A percentile compares a stretch with the other conserved stretches of the same genome.
Evolutionary conservation across 2,113 vertebrate species (phyloP).

Genomic region (Psilopsiagon aymara): DNA sequence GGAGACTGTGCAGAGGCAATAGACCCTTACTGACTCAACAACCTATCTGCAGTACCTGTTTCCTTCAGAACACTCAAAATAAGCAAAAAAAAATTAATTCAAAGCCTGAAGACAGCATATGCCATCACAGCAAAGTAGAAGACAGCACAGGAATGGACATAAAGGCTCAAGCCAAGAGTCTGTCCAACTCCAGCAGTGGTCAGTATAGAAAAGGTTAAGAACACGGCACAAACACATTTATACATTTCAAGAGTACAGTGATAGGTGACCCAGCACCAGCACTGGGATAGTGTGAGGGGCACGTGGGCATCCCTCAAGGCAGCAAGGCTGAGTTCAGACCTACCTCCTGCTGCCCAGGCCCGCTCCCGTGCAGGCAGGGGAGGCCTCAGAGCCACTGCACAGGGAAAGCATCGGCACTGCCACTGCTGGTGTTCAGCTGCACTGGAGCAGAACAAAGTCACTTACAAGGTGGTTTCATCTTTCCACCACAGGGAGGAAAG

Average conservation of each 20-base stretch:
- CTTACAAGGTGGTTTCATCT: neutral
- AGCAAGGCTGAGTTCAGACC: neutral
- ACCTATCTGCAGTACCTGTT: neutral
- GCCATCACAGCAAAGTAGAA: neutral
- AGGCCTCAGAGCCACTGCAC: neutral
- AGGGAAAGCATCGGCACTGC: neutral
- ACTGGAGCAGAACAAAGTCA: neutral
- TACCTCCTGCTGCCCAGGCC: neutral
- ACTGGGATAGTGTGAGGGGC: neutral
- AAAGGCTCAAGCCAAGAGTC: neutral
- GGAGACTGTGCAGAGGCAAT: neutral
- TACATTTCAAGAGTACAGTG: neutral
- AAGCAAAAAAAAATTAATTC: neutral
- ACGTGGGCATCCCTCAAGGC: rapidly evolving
- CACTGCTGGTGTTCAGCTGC: neutral
- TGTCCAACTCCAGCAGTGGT: neutral
- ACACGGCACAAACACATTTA: neutral
- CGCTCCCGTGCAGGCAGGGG: neutral
- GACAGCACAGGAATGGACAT: neutral
- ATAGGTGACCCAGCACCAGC: too few species aligned
- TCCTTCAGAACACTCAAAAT: neutral
- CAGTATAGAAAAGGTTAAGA: neutral
- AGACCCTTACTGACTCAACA: neutral
- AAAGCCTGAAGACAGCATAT: neutral
- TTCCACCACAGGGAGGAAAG: neutral